phyloP scores from a whole-genome alignment of 2,888 invertebrate genomes.

The Acronicta aceris region DNA sequence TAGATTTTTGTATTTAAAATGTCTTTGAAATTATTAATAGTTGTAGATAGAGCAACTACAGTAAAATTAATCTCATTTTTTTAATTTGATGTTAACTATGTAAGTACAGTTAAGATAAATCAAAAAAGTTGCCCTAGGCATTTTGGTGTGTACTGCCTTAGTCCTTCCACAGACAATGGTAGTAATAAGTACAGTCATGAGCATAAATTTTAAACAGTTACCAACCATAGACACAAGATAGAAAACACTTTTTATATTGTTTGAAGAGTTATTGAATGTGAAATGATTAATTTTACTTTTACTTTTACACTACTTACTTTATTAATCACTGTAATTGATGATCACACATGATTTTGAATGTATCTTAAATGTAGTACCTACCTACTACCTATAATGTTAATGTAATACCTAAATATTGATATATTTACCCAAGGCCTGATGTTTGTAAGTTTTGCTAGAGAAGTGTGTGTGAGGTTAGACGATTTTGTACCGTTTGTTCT shows the following conservation, averaged over 20 bases:
- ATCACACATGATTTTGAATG: constrained; percentile 34
- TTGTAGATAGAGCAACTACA: neutral
- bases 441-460: constrained; percentile 42
- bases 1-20: constrained; percentile 24
- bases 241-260: too few relatives aligned
- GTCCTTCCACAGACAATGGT: too few relatives aligned
- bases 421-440: constrained; percentile 30
- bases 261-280: too few relatives aligned
- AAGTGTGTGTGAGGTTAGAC: constrained; percentile 54
- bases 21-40: constrained; percentile 12
- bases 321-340: constrained; percentile 30
- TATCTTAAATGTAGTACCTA: constrained; percentile 26
- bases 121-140: too few relatives aligned
- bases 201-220: too few relatives aligned
- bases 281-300: too few relatives aligned
- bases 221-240: too few relatives aligned
- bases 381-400: constrained; percentile 6
- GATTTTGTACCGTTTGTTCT: constrained; percentile 58
- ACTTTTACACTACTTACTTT: constrained; percentile 12
- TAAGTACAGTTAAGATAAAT: too few relatives aligned
- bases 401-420: constrained; percentile 18
- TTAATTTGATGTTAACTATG: too few relatives aligned
- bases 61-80: constrained; percentile 1
- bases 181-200: too few relatives aligned
- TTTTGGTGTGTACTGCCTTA: too few relatives aligned